phyloP scores from a whole-genome alignment of 35 echinoderm and acorn worm species.

The Strongylocentrotus purpuratus region DNA sequence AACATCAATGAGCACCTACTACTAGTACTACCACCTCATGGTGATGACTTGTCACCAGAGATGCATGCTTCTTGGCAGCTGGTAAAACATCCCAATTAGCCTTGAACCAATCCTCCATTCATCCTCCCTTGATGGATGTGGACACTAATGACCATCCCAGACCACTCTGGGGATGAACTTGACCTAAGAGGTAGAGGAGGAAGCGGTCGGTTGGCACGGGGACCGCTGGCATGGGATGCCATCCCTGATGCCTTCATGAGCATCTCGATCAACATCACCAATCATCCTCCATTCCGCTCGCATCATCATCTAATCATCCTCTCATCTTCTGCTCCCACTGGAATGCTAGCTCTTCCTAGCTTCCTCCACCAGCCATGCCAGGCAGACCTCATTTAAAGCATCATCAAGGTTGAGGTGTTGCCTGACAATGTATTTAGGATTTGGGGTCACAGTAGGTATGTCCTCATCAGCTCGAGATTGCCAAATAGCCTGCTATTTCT shows the following conservation, averaged over 20 bases:
- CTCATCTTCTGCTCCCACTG: background rate
- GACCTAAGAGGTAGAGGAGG: background rate
- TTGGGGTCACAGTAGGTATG: too few relatives aligned
- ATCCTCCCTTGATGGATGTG: conserved; percentile 30
- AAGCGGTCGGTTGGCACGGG: background rate
- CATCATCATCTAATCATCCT: background rate
- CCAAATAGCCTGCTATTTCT: too few relatives aligned
- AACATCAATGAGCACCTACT: background rate
- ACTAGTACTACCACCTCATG: background rate
- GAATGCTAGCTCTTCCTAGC: background rate
- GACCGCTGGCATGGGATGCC: background rate
- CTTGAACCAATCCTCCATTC: background rate
- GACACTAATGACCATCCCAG: conserved; percentile 36
- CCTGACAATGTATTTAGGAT: too few relatives aligned
- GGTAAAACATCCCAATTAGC: conserved; percentile 51
- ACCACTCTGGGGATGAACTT: conserved; percentile 27
- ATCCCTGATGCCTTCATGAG: background rate
- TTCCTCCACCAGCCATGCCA: background rate
- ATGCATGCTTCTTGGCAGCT: conserved; percentile 36
- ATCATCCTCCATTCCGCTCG: conserved; percentile 21
- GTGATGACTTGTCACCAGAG: conserved; percentile 5
- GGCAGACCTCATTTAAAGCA: background rate
- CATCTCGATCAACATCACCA: conserved; percentile 24
- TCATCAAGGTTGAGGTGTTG: background rate
- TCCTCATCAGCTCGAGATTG: too few relatives aligned